phyloP scores from a whole-genome alignment of 92 coral and sea anemone species.

The Epizoanthus scotinus region DNA sequence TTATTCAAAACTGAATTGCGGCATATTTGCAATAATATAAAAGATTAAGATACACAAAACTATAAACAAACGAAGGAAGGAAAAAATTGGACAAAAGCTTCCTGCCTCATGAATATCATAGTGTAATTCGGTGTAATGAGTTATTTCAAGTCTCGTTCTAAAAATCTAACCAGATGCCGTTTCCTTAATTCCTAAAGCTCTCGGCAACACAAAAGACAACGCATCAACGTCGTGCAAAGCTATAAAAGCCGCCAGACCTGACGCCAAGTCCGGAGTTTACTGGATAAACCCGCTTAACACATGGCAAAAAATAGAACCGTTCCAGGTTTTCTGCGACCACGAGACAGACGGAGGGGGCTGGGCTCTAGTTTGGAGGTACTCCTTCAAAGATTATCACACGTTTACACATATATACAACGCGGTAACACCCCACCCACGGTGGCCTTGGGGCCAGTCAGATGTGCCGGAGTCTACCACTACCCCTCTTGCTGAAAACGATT shows the following conservation, averaged over 20 bases:
- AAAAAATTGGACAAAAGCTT: too few species aligned
- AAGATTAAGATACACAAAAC: too few species aligned
- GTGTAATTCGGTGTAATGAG: too few species aligned
- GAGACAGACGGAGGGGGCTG: conserved; percentile 42
- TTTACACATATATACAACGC: conserved; percentile 18
- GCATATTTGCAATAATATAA: too few species aligned
- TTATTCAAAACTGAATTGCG: too few species aligned
- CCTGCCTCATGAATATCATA: too few species aligned
- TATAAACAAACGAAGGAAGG: too few species aligned
- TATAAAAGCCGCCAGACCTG: background rate
- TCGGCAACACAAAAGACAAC: background rate
- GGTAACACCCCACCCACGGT: conserved; percentile 25
- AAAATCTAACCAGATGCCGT: too few species aligned
- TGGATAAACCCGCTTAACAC: background rate
- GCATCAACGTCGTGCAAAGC: conserved; percentile 30
- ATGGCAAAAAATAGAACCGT: background rate
- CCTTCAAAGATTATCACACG: conserved; percentile 10
- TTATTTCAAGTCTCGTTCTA: too few species aligned
- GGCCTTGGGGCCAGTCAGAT: conserved; percentile 32
- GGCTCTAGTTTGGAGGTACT: conserved; percentile 41
- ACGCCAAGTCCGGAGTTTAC: conserved; percentile 5
- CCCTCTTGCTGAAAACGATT: conserved; percentile 18
- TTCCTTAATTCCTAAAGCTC: background rate
- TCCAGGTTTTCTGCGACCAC: conserved; percentile 33
- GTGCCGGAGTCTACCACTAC: conserved; percentile 3